Percentiles rank a stretch among this genome's conserved stretches.
phyloP scores from a whole-genome alignment of 2,797 vertebrate genomes.

The Petrocephalus sullivani region DNA sequence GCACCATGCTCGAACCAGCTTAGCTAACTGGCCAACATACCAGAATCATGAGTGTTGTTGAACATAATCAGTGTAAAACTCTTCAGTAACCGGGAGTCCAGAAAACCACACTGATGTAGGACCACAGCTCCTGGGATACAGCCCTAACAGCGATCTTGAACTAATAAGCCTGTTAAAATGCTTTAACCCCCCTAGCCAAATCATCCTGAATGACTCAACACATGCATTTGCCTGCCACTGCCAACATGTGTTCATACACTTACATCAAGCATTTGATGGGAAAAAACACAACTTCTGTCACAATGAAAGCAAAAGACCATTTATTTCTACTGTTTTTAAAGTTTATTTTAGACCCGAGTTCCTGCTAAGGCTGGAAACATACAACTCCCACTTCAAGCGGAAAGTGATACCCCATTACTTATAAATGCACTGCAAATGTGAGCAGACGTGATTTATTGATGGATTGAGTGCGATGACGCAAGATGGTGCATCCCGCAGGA shows the following conservation, averaged over 20 bases:
- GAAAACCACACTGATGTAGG: neutral
- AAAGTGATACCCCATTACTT: slow-evolving; percentile 40
- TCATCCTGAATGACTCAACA: neutral
- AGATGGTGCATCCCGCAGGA: slow-evolving; percentile 64
- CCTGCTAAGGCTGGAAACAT: slow-evolving; percentile 14
- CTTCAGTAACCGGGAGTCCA: neutral
- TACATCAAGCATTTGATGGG: neutral
- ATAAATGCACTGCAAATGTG: slow-evolving; percentile 27
- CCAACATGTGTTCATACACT: neutral
- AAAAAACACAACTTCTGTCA: neutral
- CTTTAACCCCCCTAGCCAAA: neutral
- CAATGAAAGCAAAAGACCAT: slow-evolving; percentile 9
- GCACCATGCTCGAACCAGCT: neutral
- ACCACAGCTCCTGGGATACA: neutral
- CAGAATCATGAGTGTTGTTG: neutral
- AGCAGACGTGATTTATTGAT: slow-evolving; percentile 54
- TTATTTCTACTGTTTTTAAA: slow-evolving; percentile 1
- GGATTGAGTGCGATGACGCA: slow-evolving; percentile 58
- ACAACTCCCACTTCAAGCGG: slow-evolving; percentile 28
- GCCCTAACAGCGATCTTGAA: neutral
- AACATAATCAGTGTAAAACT: neutral
- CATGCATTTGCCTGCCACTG: neutral
- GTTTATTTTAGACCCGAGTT: slow-evolving; percentile 9
- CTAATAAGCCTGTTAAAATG: neutral
- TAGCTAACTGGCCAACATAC: neutral